These are phyloP conservation scores for Euplagia quadripunctaria DNA, from an alignment of 2,888 invertebrate genomes.

Conservation along the genomic window DNA sequence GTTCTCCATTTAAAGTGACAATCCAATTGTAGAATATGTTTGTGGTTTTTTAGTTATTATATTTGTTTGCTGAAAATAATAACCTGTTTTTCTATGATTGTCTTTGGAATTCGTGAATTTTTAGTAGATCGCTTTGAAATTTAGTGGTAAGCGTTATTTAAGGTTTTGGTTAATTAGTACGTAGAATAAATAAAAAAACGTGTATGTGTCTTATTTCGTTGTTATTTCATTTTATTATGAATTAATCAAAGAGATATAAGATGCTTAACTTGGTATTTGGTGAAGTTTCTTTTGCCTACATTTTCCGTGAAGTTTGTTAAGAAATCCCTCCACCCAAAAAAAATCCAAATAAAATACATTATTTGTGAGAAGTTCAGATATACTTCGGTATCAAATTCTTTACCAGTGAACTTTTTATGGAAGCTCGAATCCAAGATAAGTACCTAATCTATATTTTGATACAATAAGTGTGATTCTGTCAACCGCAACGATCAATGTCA, in stretches of 20 bases:
- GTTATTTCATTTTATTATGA: not conserved
- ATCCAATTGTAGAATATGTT: slow-evolving; percentile 7
- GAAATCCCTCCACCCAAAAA: too few relatives aligned
- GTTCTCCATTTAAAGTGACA: slow-evolving; percentile 41
- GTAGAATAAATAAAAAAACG: not conserved
- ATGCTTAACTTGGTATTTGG: not conserved
- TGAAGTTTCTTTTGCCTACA: too few relatives aligned
- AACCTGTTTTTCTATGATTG: not conserved
- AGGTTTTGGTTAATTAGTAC: not conserved
- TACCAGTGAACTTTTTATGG: too few relatives aligned
- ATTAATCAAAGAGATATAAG: not conserved
- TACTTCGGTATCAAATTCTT: too few relatives aligned
- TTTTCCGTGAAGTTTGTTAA: too few relatives aligned
- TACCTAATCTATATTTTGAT: too few relatives aligned
- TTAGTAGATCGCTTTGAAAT: not conserved
- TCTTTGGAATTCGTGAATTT: not conserved
- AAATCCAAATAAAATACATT: too few relatives aligned
- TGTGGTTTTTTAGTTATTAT: slow-evolving; percentile 1
- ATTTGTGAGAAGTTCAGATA: too few relatives aligned
- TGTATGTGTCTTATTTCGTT: not conserved
- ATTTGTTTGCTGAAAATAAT: not conserved
- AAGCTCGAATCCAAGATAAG: too few relatives aligned
- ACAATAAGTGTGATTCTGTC: too few relatives aligned
- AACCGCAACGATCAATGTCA: too few relatives aligned
- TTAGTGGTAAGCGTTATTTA: not conserved